phyloP scores from a whole-genome alignment of 2,113 vertebrate genomes.

The Megaleporinus macrocephalus region DNA sequence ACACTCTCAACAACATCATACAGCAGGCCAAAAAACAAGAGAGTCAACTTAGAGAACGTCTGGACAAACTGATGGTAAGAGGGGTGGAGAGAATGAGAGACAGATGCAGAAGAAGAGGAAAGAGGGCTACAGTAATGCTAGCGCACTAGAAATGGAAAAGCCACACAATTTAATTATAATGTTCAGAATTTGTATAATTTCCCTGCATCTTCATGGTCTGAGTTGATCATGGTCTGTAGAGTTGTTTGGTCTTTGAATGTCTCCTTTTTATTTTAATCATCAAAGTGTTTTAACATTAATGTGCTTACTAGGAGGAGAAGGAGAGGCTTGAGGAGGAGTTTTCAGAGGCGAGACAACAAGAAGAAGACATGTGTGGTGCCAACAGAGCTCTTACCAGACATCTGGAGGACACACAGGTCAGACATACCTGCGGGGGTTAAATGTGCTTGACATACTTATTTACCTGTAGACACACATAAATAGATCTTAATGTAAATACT shows the following conservation, averaged over 20 bases:
- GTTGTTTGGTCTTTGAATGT: too few species aligned
- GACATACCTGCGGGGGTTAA: neutral
- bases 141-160: too few species aligned
- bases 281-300: neutral
- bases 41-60: slow-evolving; percentile 66
- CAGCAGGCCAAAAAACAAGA: slow-evolving; percentile 67
- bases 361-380: slow-evolving; percentile 76
- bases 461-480: neutral
- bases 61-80: slow-evolving; percentile 72
- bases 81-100: neutral
- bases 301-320: slow-evolving; percentile 79
- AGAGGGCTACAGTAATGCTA: neutral
- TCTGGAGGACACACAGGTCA: slow-evolving; percentile 84
- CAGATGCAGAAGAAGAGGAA: neutral
- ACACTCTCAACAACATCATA: slow-evolving; percentile 65
- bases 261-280: too few species aligned
- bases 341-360: slow-evolving; percentile 75
- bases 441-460: neutral
- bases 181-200: too few species aligned
- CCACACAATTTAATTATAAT: too few species aligned
- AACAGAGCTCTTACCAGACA: slow-evolving; percentile 80
- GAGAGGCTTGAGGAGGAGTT: slow-evolving; percentile 79
- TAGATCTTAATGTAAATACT: neutral
- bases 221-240: too few species aligned
- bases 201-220: too few species aligned